phyloP scores from a whole-genome alignment of 2,797 vertebrate genomes.

The Sparidentex hasta region DNA sequence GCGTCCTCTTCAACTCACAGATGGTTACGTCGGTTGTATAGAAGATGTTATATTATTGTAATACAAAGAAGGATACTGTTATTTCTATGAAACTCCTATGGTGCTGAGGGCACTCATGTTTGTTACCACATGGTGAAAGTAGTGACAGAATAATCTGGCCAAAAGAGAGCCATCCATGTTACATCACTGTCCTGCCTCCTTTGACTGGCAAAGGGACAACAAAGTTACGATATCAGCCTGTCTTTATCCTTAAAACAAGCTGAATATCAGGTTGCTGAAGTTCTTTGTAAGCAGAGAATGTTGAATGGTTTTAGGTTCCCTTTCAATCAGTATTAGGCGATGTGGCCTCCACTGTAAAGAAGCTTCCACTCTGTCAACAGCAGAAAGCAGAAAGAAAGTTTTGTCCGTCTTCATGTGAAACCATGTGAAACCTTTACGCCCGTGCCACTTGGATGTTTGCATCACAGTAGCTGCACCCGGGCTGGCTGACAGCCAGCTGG shows the following conservation, averaged over 20 bases:
- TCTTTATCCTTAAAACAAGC: slow-evolving; percentile 35
- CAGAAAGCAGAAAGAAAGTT: slow-evolving; percentile 12
- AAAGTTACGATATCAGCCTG: slow-evolving; percentile 10
- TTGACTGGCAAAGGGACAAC: slow-evolving; percentile 11
- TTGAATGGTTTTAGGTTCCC: slow-evolving; percentile 31
- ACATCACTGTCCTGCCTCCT: slow-evolving; percentile 19
- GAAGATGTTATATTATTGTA: slow-evolving; percentile 48
- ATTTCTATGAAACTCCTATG: slow-evolving; percentile 21
- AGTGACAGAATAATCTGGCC: slow-evolving; percentile 19
- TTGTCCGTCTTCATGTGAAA: slow-evolving; percentile 35
- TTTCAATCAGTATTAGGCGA: slow-evolving; percentile 63
- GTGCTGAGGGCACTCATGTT: slow-evolving; percentile 23
- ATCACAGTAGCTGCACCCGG: slow-evolving; percentile 35
- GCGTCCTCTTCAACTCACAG: not conserved
- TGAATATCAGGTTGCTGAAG: slow-evolving; percentile 43
- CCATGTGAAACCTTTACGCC: slow-evolving; percentile 42
- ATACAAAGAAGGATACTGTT: slow-evolving; percentile 40
- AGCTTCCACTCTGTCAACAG: slow-evolving; percentile 29
- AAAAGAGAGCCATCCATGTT: slow-evolving; percentile 24
- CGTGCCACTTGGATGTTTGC: slow-evolving; percentile 43
- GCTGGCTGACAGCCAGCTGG: slow-evolving; percentile 14
- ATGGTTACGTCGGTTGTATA: slow-evolving; percentile 25
- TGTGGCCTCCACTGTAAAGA: slow-evolving; percentile 29
- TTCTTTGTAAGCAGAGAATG: slow-evolving; percentile 38
- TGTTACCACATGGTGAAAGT: slow-evolving; percentile 14